Evolutionary conservation across 2,113 vertebrate genomes (phyloP), one percentile per base, ranked within the genome.

Genomic region (Nestor notabilis): DNA sequence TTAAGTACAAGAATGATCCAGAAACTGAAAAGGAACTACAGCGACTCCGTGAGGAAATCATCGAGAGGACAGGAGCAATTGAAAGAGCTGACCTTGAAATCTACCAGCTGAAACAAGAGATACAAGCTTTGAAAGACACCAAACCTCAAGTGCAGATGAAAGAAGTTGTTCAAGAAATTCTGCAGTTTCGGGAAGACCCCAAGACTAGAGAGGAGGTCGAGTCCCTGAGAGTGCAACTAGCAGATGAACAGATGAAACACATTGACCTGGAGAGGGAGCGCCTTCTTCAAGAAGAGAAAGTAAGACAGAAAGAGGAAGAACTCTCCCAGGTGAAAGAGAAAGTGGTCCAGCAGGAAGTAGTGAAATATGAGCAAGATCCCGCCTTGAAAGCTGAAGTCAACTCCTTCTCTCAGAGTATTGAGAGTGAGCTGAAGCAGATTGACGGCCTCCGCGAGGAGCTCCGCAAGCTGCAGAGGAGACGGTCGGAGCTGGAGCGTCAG

Each of bases 1-100:
- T 99, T 86, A 99, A 99, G 93, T 99, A 99, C 95, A 99, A 99
- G 88, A 99, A 98, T 0, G 99, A 99, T 93, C 99, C 99, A 1
- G 98, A 99, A 96, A 99, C 99, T 0, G 99, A 99, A 97, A 97
- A 98, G 76, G 99, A 99, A 96, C 98, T 99, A 23, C 99, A 99
- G 93, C 97, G 97, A 77, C 99, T 99, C 74, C 96, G 99, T n/a
- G 99, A 99, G 56, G 99, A 99, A 94, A 99, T 99, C 24, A 98
- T 99, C 17, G 99, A 99, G 88, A 99, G 99, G 97, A 99, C 99
- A 4, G 98, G 99, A 95, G 97, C 98, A 46, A 99, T 98, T 0
- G 99, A 99, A 93, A 98, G 99, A 90, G 98, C 98, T 14, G 99
- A 99, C 81, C 95, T 99, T 49, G 99, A 99, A 97, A 99, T 99